phyloP scores from a whole-genome alignment of 2,797 vertebrate species.

The Varecia variegata region DNA sequence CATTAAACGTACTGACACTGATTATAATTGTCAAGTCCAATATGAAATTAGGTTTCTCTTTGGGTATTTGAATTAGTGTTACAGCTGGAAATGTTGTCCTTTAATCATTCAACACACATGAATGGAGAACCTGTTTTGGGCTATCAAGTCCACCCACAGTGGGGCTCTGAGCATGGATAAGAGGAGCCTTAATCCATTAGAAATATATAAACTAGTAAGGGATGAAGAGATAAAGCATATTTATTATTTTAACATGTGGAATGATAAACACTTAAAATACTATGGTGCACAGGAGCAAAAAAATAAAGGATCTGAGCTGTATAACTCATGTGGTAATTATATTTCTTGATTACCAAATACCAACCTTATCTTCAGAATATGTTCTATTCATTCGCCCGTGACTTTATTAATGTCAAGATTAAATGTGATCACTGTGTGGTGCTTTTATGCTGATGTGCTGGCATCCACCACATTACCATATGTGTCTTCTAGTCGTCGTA shows the following conservation, averaged over 20 bases:
- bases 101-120: neutral
- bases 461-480: accelerated
- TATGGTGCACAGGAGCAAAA: neutral
- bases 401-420: neutral
- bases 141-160: accelerated
- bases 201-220: neutral
- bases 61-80: neutral
- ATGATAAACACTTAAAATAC: neutral
- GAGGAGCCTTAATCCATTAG: neutral
- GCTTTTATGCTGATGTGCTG: neutral
- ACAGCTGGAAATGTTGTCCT: neutral
- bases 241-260: neutral
- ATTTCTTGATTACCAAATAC: neutral
- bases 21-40: neutral
- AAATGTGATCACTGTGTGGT: neutral
- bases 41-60: neutral
- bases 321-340: neutral
- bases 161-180: accelerated
- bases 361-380: neutral
- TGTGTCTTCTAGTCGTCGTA: accelerated
- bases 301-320: neutral
- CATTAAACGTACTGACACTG: neutral
- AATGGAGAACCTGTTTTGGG: neutral
- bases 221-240: neutral
- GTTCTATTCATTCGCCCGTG: neutral